Evolutionary conservation across 2,888 invertebrate genomes (phyloP), one percentile per base, ranked within the genome.

Genomic region (Drosophila hamatofila): DNA sequence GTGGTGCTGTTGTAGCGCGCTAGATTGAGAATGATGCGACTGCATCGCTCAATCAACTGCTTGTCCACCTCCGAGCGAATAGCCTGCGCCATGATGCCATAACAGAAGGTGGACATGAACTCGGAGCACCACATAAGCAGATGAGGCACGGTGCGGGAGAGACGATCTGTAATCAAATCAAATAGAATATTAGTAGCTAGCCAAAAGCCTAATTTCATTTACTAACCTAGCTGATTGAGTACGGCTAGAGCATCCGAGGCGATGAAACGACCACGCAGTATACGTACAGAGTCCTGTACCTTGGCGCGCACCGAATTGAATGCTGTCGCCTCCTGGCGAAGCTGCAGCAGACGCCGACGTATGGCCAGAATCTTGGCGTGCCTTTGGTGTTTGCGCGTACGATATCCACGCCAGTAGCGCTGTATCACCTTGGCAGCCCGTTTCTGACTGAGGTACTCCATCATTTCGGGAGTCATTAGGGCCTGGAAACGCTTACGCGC

Each of bases 361-460:
- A 93, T 92, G 16, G 72, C 70, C 23, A 75, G 56, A 1, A 92
- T 74, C 18, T 81, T 83, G 11, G 84, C 62, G 56, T 83, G 88
- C 18, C 90, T 88, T 42, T 85, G 91, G 11, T 83, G 85, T 18
- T 83, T 86, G 12, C 93, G 91, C 5, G 85, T 93, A 27, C 82
- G 88, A 81, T 94, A 93, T 0, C 95, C 95, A 2, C 94, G 94
- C 93, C 94, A 95, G 51, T 93, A 91, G 6, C 94, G 94, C 93
- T 96, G 96, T 83, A 96, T 96, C 84, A 94, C 94, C 3, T 93
- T 93, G 14, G 95, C 95, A 6, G 96, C 95, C 73, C 93, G 93
- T 74, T 93, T 91, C 35, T 88, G 92, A 58, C 90, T 92, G 61
- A 92, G 88, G 52, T 94, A 90, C 80, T 93, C 93, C 77, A 91